Base-by-base conservation (phyloP, 2,888 invertebrate genomes). In the Parapristionchus giblindavisi region DNA sequence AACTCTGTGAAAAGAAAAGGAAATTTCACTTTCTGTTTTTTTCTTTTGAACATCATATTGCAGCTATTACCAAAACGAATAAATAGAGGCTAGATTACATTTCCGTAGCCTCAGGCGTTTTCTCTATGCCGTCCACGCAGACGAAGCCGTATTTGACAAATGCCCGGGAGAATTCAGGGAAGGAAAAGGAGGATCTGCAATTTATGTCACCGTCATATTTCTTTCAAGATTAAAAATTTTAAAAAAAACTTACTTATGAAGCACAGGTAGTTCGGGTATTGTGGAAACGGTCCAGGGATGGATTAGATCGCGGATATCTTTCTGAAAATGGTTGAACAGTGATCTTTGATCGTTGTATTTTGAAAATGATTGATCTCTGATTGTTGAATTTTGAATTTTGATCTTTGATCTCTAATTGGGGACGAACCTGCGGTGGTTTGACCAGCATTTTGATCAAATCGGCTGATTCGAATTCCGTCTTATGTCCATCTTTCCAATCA, bases 61-160 rank as follows among this genome's bases (percentile, higher is more conserved):
- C n/a, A n/a, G n/a, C n/a, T n/a, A n/a, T n/a, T n/a, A n/a, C n/a
- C n/a, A n/a, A n/a, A n/a, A 27, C 14, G 27, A 24, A 43, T 24
- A 29, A 24, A 2, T 32, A 24, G 24, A 24, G 27, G 27, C 32
- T 32, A 6, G 4, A 29, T 68, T 29, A 71, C 36, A 78, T 58
- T 52, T 83, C 81, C 3, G 83, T 83, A 5, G 78, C 81, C 48
- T 79, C 80, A 0, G 84, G 75, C 14, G 77, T 78, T 21, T 74
- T 60, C 34, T 78, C 79, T 0, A 85, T 77, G 8, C 75, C 83
- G 48, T 80, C 79, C 2, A 87, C 77, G 2, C 82, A 76, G 1
- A 83, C 85, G 1, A 87, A 77, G 4, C 87, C 87, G 56, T 76
- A 86, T n/a, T 79, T 77, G 5, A 80, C 77, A n/a, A 85, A 78